phyloP scores from a whole-genome alignment of 2,113 vertebrate species.

The Mustela lutreola region DNA sequence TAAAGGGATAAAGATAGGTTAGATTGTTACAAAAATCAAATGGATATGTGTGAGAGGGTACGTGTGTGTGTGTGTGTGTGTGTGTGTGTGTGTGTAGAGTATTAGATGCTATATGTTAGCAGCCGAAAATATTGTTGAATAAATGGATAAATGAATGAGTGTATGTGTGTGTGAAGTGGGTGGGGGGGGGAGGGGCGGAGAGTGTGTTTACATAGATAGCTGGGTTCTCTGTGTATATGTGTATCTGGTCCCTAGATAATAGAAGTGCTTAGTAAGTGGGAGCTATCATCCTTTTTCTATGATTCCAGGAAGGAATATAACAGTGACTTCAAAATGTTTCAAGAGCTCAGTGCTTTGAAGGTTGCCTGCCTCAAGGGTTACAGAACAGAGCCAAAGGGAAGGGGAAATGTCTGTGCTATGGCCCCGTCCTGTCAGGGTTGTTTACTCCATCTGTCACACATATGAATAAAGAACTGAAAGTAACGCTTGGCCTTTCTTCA shows the following conservation, averaged over 20 bases:
- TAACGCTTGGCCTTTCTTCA: not conserved
- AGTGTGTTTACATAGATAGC: not conserved
- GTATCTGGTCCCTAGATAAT: not conserved
- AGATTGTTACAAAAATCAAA: conserved; percentile 21
- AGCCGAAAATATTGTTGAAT: not conserved
- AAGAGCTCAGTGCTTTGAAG: not conserved
- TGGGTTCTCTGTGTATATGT: not conserved
- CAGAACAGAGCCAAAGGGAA: not conserved
- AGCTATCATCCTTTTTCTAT: not conserved
- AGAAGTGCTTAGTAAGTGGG: not conserved
- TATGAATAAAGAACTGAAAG: conserved; percentile 8
- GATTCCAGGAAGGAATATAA: not conserved
- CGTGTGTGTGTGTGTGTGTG: not conserved
- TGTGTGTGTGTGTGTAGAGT: not conserved
- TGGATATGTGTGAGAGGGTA: not conserved
- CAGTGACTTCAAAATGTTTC: not conserved
- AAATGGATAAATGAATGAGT: not conserved
- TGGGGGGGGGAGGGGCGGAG: not conserved
- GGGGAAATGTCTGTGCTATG: not conserved
- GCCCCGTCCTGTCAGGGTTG: not conserved
- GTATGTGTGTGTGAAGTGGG: not conserved
- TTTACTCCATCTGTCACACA: not conserved
- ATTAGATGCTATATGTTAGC: not conserved
- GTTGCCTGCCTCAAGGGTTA: not conserved
- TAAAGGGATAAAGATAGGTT: conserved; percentile 4